Evolutionary conservation across 2,888 invertebrate species (phyloP).

Genomic region (Alentia gelatinosa): DNA sequence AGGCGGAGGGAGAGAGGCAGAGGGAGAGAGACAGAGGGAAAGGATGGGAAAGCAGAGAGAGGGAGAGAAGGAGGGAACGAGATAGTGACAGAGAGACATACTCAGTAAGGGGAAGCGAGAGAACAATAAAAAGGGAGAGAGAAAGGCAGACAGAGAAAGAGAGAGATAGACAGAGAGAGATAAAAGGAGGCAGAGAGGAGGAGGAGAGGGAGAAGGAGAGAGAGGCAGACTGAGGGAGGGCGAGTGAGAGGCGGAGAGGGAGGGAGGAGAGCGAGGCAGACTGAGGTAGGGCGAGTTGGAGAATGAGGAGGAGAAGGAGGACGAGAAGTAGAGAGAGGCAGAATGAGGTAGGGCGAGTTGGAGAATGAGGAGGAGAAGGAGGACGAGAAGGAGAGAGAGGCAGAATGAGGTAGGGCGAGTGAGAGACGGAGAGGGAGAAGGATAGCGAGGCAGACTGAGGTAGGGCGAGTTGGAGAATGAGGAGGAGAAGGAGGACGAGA

Average conservation of each 20-base stretch:
- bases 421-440: not conserved
- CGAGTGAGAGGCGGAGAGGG: not conserved
- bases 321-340: not conserved
- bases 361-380: conserved; percentile 9
- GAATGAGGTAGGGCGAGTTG: not conserved
- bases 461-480: not conserved
- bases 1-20: not conserved
- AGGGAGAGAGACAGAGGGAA: not conserved
- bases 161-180: too few relatives aligned
- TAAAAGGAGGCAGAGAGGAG: too few relatives aligned
- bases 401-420: not conserved
- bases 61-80: too few relatives aligned
- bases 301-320: not conserved
- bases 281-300: not conserved
- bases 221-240: not conserved
- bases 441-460: not conserved
- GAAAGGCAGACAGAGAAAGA: too few relatives aligned
- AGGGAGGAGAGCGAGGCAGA: not conserved
- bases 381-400: not conserved
- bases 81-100: too few relatives aligned
- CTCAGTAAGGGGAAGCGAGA: too few relatives aligned
- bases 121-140: too few relatives aligned
- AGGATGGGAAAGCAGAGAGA: too few relatives aligned
- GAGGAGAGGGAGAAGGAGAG: not conserved
- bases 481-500: not conserved